phyloP scores from a whole-genome alignment of 2,888 invertebrate genomes.

The Acleris cristana region DNA sequence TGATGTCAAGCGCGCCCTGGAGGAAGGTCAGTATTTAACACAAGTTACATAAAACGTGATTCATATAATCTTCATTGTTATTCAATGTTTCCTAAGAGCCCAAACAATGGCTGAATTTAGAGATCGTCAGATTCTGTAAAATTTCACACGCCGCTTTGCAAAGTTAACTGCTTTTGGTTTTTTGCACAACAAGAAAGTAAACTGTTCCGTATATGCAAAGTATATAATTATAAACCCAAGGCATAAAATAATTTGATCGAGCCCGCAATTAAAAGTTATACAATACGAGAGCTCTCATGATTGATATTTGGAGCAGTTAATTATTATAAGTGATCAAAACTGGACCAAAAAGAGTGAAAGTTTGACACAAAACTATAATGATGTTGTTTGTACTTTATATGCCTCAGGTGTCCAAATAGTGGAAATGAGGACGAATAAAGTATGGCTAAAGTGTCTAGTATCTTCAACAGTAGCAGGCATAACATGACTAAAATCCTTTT shows the following conservation, averaged over 20 bases:
- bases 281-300: conserved; percentile 29
- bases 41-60: no score
- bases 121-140: no score
- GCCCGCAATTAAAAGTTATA: conserved; percentile 28
- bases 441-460: conserved; percentile 8
- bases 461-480: neutral
- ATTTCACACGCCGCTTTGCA: no score
- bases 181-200: no score
- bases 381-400: conserved; percentile 30
- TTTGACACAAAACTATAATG: conserved; percentile 37
- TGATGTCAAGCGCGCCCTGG: conserved; percentile 90
- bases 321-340: conserved; percentile 53
- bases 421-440: conserved; percentile 13
- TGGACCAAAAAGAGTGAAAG: conserved; percentile 59
- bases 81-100: no score
- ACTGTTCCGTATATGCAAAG: no score
- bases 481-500: neutral
- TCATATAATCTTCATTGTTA: no score
- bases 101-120: no score
- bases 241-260: neutral
- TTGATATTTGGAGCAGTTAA: conserved; percentile 38
- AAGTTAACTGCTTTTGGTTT: no score
- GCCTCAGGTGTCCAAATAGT: conserved; percentile 18
- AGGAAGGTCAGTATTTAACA: conserved; percentile 88
- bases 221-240: neutral